A percentile compares a stretch with the other conserved stretches of the same genome.
Evolutionary conservation across 2,888 invertebrate species (phyloP).

Genomic region (Falcaria lacertinaria): DNA sequence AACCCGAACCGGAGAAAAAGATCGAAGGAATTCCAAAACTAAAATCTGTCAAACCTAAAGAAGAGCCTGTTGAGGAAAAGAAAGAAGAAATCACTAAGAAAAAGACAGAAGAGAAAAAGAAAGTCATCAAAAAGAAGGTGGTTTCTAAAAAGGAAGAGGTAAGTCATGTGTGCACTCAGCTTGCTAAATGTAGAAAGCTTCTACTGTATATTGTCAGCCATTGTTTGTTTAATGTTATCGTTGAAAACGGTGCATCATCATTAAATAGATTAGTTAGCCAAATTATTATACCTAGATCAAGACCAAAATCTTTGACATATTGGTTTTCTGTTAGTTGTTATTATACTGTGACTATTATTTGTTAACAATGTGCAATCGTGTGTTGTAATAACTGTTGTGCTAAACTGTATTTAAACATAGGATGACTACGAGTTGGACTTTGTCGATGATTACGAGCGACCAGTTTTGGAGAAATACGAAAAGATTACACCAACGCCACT

Average conservation of each 20-base stretch:
- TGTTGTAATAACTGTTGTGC: conserved; percentile 56
- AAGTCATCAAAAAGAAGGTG: conserved; percentile 71
- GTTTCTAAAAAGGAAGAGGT: conserved; percentile 72
- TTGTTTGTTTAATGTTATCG: conserved; percentile 14
- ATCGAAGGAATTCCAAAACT: conserved; percentile 82
- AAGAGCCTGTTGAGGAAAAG: conserved; percentile 66
- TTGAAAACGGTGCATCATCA: conserved; percentile 1
- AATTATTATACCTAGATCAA: no score
- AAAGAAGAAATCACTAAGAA: conserved; percentile 64
- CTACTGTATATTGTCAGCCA: conserved; percentile 4
- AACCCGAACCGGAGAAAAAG: conserved; percentile 75
- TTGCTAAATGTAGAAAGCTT: conserved; percentile 41
- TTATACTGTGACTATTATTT: conserved; percentile 15
- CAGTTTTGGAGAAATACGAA: conserved; percentile 86
- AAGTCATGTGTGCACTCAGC: conserved; percentile 33
- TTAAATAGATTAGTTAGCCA: not conserved
- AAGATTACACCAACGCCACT: conserved; percentile 76
- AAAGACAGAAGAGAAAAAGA: conserved; percentile 71
- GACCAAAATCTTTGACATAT: not conserved
- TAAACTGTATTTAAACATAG: conserved; percentile 66
- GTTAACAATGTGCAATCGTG: conserved; percentile 27
- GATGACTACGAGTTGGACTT: conserved; percentile 60
- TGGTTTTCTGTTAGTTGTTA: not conserved
- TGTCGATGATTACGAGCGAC: conserved; percentile 87
- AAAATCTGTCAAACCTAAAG: conserved; percentile 75